Evolutionary conservation across 2,888 invertebrate species (phyloP).

Genomic region (Melinopterus prodromus): DNA sequence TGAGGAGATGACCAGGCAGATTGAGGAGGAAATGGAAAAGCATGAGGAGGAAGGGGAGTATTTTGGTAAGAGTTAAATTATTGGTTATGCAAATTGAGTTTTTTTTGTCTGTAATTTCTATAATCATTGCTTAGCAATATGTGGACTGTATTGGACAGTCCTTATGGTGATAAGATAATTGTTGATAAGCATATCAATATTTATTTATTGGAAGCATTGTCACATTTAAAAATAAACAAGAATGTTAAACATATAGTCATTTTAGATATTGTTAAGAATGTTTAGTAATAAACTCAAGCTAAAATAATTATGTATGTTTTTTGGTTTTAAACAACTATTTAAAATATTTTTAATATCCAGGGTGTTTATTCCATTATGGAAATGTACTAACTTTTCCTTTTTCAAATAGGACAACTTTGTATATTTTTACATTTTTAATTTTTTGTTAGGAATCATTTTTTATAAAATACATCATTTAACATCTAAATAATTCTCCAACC

Average conservation of each 20-base stretch:
- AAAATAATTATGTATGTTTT: no score
- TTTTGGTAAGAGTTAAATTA: slow-evolving; percentile 75
- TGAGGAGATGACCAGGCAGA: slow-evolving; percentile 88
- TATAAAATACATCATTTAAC: no score
- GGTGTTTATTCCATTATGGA: no score
- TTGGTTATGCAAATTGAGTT: not conserved
- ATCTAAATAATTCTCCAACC: no score
- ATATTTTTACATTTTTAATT: no score
- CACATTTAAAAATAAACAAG: not conserved
- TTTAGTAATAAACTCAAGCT: no score
- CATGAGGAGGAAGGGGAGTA: slow-evolving; percentile 96
- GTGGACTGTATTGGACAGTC: not conserved
- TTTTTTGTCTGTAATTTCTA: slow-evolving; percentile 5
- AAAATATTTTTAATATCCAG: no score
- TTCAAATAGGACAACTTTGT: no score
- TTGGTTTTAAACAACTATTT: no score
- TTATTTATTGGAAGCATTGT: not conserved
- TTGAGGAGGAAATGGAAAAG: slow-evolving; percentile 96
- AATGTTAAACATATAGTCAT: not conserved
- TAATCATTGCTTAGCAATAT: not conserved
- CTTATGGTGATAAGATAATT: not conserved
- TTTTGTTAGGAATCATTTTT: no score
- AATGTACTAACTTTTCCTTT: no score
- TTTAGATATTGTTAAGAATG: no score
- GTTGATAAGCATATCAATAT: not conserved